Conservation (phyloP, 2,113 vertebrate genomes). For the Solenodon paradoxus region DNA sequence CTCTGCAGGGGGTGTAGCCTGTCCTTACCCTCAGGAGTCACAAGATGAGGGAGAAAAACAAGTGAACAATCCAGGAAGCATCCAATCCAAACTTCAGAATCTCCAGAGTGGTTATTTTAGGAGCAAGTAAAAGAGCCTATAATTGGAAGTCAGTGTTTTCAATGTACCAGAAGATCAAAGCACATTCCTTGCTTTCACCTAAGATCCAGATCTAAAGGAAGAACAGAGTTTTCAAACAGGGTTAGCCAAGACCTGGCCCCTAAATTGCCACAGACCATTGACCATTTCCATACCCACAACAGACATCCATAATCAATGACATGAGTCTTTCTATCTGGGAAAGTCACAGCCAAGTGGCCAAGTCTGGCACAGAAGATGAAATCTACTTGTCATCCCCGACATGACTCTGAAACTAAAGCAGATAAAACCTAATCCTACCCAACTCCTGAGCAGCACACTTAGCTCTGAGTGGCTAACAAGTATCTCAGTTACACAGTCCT, state of each 20-base stretch:
- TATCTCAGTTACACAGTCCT: background rate
- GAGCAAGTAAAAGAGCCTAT: background rate
- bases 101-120: slow-evolving; percentile 7
- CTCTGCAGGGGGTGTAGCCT: background rate
- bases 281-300: background rate
- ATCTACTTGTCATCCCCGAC: background rate
- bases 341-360: background rate
- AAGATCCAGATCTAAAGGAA: background rate
- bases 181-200: background rate
- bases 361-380: background rate
- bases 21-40: slow-evolving; percentile 25
- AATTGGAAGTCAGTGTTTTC: background rate
- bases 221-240: background rate
- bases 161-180: background rate
- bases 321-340: background rate
- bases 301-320: background rate
- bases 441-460: background rate
- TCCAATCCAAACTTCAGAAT: background rate
- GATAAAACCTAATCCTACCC: background rate
- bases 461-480: background rate
- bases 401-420: background rate
- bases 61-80: background rate
- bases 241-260: background rate
- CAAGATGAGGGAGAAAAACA: slow-evolving; percentile 37
- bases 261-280: background rate